Conservation (phyloP, 2,888 invertebrate genomes). For the Melikaiella ostensackeni region DNA sequence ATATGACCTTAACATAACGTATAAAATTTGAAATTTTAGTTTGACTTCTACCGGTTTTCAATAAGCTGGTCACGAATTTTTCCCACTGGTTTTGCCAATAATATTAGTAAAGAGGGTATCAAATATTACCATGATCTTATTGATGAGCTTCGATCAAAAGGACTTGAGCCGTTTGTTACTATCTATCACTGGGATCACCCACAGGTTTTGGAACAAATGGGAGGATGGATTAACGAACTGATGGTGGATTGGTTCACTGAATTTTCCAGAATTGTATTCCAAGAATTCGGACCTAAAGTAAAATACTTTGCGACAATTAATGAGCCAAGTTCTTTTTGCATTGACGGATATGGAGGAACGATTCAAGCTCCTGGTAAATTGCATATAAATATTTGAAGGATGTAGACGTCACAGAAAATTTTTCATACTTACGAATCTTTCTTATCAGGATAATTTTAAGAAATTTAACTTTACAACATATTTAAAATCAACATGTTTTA, state of each 20-base stretch:
- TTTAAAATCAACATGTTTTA: no score
- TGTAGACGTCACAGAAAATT: no score
- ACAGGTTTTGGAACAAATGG: conserved; percentile 80
- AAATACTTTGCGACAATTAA: conserved; percentile 85
- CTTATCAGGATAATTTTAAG: no score
- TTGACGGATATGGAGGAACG: conserved; percentile 77
- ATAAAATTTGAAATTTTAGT: conserved; percentile 40
- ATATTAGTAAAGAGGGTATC: conserved; percentile 80
- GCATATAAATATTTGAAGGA: no score
- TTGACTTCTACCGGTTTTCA: conserved; percentile 79
- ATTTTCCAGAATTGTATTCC: conserved; percentile 80
- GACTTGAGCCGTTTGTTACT: conserved; percentile 81
- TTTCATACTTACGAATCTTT: no score
- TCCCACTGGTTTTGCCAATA: conserved; percentile 80
- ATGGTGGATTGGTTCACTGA: conserved; percentile 81
- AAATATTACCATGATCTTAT: conserved; percentile 82
- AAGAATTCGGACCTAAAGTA: conserved; percentile 76
- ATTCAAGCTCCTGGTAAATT: conserved; percentile 55
- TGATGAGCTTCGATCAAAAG: conserved; percentile 78
- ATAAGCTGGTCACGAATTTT: conserved; percentile 84
- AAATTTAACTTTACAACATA: no score
- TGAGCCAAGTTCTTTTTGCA: conserved; percentile 83
- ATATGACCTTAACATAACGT: no score
- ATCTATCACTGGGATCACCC: conserved; percentile 85
- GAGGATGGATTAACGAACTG: conserved; percentile 83